Evolutionary conservation across 1,140 invertebrate species (phyloP), one percentile per base, ranked within the genome.

Genomic region (Sminthurinus signatus): DNA sequence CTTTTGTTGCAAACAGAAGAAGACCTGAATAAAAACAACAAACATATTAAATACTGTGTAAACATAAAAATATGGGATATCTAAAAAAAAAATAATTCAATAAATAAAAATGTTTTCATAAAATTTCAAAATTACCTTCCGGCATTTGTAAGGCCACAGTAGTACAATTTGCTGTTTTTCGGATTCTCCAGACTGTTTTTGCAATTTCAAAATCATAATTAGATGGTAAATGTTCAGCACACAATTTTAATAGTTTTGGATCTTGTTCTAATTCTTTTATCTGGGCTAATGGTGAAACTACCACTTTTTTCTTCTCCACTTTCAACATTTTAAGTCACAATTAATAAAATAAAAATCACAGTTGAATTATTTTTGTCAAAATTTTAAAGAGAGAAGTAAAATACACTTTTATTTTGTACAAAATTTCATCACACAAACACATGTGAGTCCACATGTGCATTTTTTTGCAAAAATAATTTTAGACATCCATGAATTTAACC

Each of bases 131-230:
- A 3, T 59, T 60, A 71, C 69, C 97, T 85, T 99, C 97, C 1
- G 96, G 97, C 83, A 99, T 88, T 80, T 99, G 97, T 14, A 99
- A 77, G 1, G 92, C 95, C 0, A 99, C 94, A 74, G 85, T 83
- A 78, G 91, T 94, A 51, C 69, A 71, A 0, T 89, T 85, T 65
- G 85, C 83, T 25, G 84, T 79, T 75, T 89, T 85, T 65, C 83
- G 80, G 67, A 98, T 94, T 74, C 92, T 85, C 96, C 96, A 99
- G 76, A 99, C 87, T 0, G 96, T 98, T 78, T 99, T 99, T 46
- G 89, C 89, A 72, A 99, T 86, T 84, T 99, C 97, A 80, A 99
- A 99, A 79, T 97, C 98, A 75, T 99, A 99, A 81, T 99, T 99
- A 17, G 81, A 75, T 10, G 97, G 96, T 51, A 99, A 79, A 51